Base-by-base conservation (phyloP, 1,140 invertebrate genomes). In the Bombus picipes region DNA sequence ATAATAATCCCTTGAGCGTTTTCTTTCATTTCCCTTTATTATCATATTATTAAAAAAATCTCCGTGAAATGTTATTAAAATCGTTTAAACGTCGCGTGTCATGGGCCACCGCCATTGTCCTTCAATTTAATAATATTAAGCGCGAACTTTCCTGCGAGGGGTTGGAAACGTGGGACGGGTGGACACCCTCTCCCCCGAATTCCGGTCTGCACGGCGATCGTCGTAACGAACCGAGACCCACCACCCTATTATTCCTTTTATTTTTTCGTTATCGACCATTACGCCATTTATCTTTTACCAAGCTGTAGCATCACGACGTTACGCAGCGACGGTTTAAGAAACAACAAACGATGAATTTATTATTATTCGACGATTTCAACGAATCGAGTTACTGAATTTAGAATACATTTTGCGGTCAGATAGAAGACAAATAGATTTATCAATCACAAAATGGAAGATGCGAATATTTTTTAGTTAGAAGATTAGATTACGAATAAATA, bases 41-140 rank as follows among this genome's bases (percentile, higher is more conserved):
- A 95, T 95, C 94, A 94, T 94, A 95, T 95, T 95, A 95, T 95
- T 94, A 94, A 94, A 95, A 92, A 94, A 94, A 94, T 92, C 92
- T 82, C 91, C 92, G 94, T 94, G 94, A 94, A 94, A 94, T 93
- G 92, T 94, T 94, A 95, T 94, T 94, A 94, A 94, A 94, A 92
- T 93, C 92, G 91, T 79, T 92, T 93, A 94, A 93, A 92, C 89
- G 93, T 89, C 94, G 92, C 94, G 91, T 92, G 93, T 92, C 93
- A 83, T 75, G 90, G 76, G 71, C 41, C 87, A 83, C 88, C 57
- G 81, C 89, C 88, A 94, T 94, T 94, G 93, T 94, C 92, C 91
- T 92, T 88, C 88, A 91, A 93, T 94, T 94, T 94, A 94, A 94
- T 94, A 94, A 94, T 94, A 94, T 94, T 93, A 94, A 94, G 93